Conservation (phyloP, 2,888 invertebrate genomes). For the Pasiphila rectangulata region DNA sequence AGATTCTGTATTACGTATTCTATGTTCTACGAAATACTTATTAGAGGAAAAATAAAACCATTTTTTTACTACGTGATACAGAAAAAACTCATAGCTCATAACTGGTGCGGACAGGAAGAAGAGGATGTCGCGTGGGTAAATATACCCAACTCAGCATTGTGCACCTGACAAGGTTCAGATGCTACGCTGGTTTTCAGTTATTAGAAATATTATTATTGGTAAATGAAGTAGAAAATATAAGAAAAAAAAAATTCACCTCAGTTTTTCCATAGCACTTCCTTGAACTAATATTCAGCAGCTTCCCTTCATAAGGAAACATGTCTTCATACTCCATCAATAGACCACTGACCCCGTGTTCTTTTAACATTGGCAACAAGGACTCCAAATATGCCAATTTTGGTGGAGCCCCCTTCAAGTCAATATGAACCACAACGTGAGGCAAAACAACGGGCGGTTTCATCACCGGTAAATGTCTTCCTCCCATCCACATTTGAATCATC, state of each 20-base stretch:
- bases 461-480: background rate
- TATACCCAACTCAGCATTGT: too few relatives aligned
- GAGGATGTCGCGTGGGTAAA: too few relatives aligned
- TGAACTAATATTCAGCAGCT: slow-evolving; percentile 81
- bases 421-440: slow-evolving; percentile 86
- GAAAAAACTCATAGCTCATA: too few relatives aligned
- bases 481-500: slow-evolving; percentile 13
- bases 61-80: too few relatives aligned
- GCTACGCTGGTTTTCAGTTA: too few relatives aligned
- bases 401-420: slow-evolving; percentile 93
- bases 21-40: too few relatives aligned
- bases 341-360: slow-evolving; percentile 86
- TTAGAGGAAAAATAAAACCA: too few relatives aligned
- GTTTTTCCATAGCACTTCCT: slow-evolving; percentile 81
- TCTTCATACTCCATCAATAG: slow-evolving; percentile 92
- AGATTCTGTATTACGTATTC: too few relatives aligned
- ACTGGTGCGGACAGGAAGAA: too few relatives aligned
- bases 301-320: slow-evolving; percentile 89
- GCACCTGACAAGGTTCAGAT: too few relatives aligned
- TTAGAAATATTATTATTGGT: too few relatives aligned
- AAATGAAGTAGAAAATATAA: too few relatives aligned
- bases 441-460: slow-evolving; percentile 31
- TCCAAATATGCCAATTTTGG: slow-evolving; percentile 83
- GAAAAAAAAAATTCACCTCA: slow-evolving; percentile 43
- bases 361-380: slow-evolving; percentile 82